Conservation (phyloP, 2,113 vertebrate species). For the Ochotona curzoniae region DNA sequence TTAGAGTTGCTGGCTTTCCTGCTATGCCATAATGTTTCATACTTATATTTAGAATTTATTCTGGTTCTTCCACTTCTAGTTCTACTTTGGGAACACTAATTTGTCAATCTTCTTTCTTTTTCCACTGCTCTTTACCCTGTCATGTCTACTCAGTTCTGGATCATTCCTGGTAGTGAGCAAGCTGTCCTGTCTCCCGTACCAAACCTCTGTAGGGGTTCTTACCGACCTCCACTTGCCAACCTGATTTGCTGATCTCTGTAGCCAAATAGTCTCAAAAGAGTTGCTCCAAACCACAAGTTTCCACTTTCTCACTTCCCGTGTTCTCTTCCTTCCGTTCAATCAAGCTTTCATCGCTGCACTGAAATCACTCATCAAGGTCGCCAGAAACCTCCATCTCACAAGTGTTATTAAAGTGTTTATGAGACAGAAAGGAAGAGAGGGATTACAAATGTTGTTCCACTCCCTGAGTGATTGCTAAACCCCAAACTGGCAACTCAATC, state of each 20-base stretch:
- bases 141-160: too few relatives aligned
- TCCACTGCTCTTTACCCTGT: not conserved
- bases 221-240: not conserved
- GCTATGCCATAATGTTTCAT: not conserved
- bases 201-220: not conserved
- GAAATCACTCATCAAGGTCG: not conserved
- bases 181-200: not conserved
- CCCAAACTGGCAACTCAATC: too few relatives aligned
- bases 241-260: not conserved
- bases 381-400: not conserved
- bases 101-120: not conserved
- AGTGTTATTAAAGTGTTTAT: not conserved
- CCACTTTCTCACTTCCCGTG: not conserved
- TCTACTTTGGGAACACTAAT: accelerated
- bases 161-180: not conserved
- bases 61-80: not conserved
- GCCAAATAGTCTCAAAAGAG: not conserved
- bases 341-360: not conserved
- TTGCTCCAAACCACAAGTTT: not conserved
- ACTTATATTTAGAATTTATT: not conserved
- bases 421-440: too few relatives aligned
- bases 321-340: not conserved
- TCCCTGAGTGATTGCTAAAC: too few relatives aligned
- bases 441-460: too few relatives aligned
- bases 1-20: too few relatives aligned